phyloP scores from a whole-genome alignment of 2,888 invertebrate species.

The Thysanoteuthis rhombus region DNA sequence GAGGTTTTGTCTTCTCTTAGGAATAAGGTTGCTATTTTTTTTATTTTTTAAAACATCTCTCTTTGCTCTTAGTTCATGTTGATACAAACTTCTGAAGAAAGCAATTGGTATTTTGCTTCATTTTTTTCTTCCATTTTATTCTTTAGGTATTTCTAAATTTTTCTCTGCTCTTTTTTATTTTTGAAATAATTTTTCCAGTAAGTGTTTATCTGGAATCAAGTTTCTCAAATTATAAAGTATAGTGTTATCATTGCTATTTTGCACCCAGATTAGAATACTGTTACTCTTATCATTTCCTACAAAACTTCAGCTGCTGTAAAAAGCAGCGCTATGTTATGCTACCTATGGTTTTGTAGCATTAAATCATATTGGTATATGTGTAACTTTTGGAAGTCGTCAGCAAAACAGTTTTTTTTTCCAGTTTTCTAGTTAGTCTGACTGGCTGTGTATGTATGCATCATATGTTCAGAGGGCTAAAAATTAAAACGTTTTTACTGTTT shows the following conservation, averaged over 20 bases:
- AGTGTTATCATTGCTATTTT: not conserved
- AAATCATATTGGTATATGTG: too few species aligned
- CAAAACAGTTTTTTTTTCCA: too few species aligned
- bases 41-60: not conserved
- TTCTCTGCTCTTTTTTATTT: not conserved
- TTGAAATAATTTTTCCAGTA: not conserved
- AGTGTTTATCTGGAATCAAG: not conserved
- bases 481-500: too few species aligned
- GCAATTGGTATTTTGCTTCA: not conserved
- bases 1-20: not conserved
- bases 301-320: not conserved
- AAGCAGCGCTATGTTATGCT: not conserved
- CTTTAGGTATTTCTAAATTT: too few species aligned
- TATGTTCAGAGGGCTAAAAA: too few species aligned
- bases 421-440: too few species aligned
- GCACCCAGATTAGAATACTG: not conserved
- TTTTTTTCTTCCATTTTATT: too few species aligned
- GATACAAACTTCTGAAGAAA: not conserved
- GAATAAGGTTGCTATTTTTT: not conserved
- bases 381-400: too few species aligned
- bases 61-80: not conserved
- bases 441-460: too few species aligned
- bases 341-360: not conserved
- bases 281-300: not conserved
- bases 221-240: not conserved